phyloP scores from a whole-genome alignment of 2,113 vertebrate species.

The Oreotrochilus melanogaster region DNA sequence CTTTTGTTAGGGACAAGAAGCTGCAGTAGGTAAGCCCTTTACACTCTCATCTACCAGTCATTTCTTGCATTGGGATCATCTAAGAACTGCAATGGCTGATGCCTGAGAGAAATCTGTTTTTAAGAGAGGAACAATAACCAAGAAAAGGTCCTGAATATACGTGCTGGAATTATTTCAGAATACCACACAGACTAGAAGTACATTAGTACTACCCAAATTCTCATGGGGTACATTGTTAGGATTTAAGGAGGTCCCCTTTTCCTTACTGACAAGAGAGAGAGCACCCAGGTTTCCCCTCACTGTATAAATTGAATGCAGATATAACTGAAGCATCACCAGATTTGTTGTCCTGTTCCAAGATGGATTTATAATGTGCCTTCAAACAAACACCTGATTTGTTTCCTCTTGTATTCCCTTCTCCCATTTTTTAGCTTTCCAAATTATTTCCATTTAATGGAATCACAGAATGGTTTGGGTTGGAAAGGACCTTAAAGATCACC shows the following conservation, averaged over 20 bases:
- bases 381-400: not conserved
- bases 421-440: not conserved
- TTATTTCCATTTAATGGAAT: not conserved
- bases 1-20: not conserved
- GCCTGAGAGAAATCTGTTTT: not conserved
- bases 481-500: too few relatives aligned
- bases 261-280: not conserved
- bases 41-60: not conserved
- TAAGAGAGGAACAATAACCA: not conserved
- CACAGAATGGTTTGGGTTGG: too few relatives aligned
- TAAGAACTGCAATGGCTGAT: not conserved
- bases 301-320: accelerated
- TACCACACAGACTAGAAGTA: not conserved
- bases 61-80: not conserved
- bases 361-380: not conserved
- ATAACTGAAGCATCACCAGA: not conserved
- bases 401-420: not conserved
- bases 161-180: not conserved
- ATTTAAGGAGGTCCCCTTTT: accelerated
- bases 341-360: not conserved
- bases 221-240: accelerated
- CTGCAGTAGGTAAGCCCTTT: not conserved
- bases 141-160: not conserved
- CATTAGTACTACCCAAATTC: not conserved
- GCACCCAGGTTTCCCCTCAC: not conserved